phyloP scores from a whole-genome alignment of 2,797 vertebrate species.

The Taeniopygia guttata region DNA sequence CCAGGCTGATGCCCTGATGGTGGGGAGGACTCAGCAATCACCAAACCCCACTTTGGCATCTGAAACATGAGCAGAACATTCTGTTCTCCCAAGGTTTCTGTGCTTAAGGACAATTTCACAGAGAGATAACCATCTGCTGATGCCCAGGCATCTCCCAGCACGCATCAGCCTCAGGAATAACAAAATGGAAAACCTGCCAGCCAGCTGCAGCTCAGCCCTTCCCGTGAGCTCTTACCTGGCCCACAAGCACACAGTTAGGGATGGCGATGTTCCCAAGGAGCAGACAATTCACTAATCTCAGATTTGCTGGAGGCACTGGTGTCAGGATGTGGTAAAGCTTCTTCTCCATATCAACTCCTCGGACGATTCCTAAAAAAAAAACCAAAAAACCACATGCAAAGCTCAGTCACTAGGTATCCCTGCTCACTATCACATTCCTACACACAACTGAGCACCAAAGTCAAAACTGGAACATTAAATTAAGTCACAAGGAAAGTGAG shows the following conservation, averaged over 20 bases:
- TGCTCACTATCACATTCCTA: accelerated
- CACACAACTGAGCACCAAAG: accelerated
- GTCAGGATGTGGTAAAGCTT: constrained; percentile 89
- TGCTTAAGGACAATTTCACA: not conserved
- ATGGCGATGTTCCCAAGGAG: constrained; percentile 84
- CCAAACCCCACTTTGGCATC: not conserved
- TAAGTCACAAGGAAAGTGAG: accelerated
- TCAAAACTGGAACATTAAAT: not conserved
- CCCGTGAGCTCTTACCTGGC: constrained; percentile 77
- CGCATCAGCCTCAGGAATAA: not conserved
- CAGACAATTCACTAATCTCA: constrained; percentile 89
- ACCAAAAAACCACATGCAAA: no score
- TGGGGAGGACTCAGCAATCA: not conserved
- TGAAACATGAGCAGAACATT: not conserved
- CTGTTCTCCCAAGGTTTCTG: not conserved
- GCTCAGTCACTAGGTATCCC: not conserved
- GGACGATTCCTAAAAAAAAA: constrained; percentile 82
- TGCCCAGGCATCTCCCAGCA: not conserved
- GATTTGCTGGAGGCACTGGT: constrained; percentile 79
- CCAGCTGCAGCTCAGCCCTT: not conserved
- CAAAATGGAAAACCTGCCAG: not conserved
- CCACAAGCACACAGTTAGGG: constrained; percentile 83
- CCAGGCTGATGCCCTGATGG: no score
- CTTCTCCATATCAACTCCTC: constrained; percentile 86
- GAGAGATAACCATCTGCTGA: not conserved